These are phyloP conservation scores for Paramacrobiotus metropolitanus DNA, from an alignment of 1,140 invertebrate species.

Conservation along the genomic window DNA sequence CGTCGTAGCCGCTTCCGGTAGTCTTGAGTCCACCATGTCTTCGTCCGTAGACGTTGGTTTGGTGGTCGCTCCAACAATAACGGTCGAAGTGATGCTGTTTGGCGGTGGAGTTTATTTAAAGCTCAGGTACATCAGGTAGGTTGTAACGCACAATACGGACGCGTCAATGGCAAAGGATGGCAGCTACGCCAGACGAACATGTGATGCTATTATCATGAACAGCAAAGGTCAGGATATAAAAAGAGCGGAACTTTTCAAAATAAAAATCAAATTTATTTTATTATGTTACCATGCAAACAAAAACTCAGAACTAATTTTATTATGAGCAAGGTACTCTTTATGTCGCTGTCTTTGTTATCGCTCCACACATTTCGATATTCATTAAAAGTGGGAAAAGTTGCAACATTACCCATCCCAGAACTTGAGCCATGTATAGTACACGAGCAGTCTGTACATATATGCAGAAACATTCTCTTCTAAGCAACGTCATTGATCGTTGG, in stretches of 20 bases:
- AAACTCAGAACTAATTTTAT: no score
- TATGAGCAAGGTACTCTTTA: no score
- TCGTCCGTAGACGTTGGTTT: background rate
- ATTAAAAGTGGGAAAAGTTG: no score
- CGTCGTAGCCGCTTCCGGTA: background rate
- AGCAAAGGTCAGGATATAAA: background rate
- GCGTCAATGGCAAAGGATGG: background rate
- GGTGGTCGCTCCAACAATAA: background rate
- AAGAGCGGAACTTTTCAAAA: slow-evolving; percentile 16
- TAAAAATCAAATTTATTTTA: no score
- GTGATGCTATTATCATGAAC: no score
- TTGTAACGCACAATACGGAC: background rate
- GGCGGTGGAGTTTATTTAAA: background rate
- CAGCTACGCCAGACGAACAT: background rate
- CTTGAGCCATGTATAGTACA: slow-evolving; percentile 25
- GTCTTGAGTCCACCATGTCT: background rate
- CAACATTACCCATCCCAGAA: slow-evolving; percentile 43
- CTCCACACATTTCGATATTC: no score
- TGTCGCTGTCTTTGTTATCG: no score
- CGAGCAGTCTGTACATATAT: slow-evolving; percentile 15
- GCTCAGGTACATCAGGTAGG: background rate
- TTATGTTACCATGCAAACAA: no score
- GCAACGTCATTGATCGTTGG: background rate
- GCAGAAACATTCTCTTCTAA: background rate
- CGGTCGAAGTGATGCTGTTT: background rate